phyloP scores from a whole-genome alignment of 1,140 invertebrate species.

The Formica exsecta region DNA sequence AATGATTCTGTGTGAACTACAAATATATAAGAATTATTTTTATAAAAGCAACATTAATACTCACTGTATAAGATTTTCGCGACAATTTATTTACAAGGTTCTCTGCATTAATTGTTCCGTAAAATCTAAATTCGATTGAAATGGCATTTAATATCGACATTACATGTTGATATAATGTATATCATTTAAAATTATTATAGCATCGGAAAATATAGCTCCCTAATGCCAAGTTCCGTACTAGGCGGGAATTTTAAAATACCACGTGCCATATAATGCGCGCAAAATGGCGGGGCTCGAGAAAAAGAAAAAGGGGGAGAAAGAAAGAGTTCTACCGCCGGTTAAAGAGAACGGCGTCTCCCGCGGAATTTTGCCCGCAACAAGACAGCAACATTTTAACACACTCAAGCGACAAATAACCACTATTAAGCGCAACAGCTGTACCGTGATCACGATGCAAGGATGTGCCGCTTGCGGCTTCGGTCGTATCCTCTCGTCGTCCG shows the following conservation, averaged over 20 bases:
- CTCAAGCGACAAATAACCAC: conserved; percentile 62
- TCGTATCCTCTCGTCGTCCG: conserved; percentile 36
- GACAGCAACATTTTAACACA: conserved; percentile 63
- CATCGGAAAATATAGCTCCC: neutral
- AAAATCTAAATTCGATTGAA: conserved; percentile 34
- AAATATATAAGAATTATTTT: conserved; percentile 6
- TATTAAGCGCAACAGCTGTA: conserved; percentile 62
- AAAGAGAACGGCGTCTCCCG: conserved; percentile 20
- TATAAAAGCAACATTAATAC: neutral
- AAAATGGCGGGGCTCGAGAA: conserved; percentile 19
- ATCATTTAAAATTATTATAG: conserved; percentile 10
- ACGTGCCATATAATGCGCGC: conserved; percentile 36
- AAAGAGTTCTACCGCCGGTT: conserved; percentile 23
- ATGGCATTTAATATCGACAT: neutral
- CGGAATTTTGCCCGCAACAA: conserved; percentile 54
- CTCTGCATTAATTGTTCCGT: neutral
- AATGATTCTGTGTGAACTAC: neutral
- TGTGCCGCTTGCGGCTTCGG: conserved; percentile 55
- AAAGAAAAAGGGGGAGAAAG: neutral
- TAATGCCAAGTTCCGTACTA: neutral
- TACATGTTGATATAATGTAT: conserved; percentile 11
- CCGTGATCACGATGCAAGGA: conserved; percentile 47
- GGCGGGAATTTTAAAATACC: conserved; percentile 29
- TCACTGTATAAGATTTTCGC: neutral
- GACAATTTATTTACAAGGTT: neutral